These are phyloP conservation scores for Ephialtes manifestator DNA, from an alignment of 2,888 invertebrate species.

Conservation along the genomic window DNA sequence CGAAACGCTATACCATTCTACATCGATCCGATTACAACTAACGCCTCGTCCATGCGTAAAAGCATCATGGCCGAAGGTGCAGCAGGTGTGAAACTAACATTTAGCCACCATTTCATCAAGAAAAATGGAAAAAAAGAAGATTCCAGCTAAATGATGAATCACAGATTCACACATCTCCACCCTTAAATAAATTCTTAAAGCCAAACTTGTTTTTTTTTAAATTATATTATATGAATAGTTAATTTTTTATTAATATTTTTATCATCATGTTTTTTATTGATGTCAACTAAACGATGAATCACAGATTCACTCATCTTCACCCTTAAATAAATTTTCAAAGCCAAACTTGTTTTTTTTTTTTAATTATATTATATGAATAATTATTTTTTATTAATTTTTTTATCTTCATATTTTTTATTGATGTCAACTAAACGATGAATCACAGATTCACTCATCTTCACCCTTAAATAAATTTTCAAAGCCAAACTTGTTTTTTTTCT, in stretches of 20 bases:
- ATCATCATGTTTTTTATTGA: too few species aligned
- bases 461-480: not conserved
- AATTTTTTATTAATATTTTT: too few species aligned
- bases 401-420: too few species aligned
- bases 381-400: too few species aligned
- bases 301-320: not conserved
- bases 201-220: not conserved
- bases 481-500: not conserved
- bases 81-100: not conserved
- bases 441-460: not conserved
- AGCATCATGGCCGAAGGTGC: slow-evolving; percentile 5
- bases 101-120: not conserved
- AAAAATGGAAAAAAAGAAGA: not conserved
- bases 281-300: too few species aligned
- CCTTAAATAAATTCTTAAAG: not conserved
- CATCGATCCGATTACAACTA: slow-evolving; percentile 38
- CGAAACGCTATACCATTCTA: slow-evolving; percentile 31
- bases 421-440: too few species aligned
- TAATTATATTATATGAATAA: too few species aligned
- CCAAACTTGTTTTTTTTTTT: not conserved
- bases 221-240: too few species aligned
- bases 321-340: not conserved
- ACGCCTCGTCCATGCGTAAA: not conserved
- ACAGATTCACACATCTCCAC: not conserved
- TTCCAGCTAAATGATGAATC: not conserved